A percentile compares a stretch with the other conserved stretches of the same genome.
These are phyloP conservation scores for Umimayanthus chanpuru DNA, from an alignment of 92 coral and sea anemone genomes.

Conservation along the genomic window DNA sequence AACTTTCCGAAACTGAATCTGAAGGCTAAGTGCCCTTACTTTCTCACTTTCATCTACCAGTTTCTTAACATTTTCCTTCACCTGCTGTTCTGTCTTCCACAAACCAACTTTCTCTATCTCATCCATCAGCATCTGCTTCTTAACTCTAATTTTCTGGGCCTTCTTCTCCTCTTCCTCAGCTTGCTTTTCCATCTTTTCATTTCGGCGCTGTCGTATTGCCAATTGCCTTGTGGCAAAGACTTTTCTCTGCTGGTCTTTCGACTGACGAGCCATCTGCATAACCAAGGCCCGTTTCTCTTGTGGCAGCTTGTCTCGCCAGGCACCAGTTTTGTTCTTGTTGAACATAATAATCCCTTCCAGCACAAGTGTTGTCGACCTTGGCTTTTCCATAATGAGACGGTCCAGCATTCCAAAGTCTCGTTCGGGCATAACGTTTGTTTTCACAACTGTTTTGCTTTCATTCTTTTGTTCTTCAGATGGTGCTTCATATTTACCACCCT, in stretches of 20 bases:
- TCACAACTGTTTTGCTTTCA: slow-evolving; percentile 7
- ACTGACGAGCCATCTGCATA: slow-evolving; percentile 18
- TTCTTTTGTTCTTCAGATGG: neutral
- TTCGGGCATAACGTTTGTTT: slow-evolving; percentile 39
- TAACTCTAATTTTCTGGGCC: slow-evolving; percentile 34
- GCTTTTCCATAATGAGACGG: slow-evolving; percentile 34
- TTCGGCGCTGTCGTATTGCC: neutral
- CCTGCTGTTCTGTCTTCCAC: slow-evolving; percentile 43
- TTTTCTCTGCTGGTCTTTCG: slow-evolving; percentile 23
- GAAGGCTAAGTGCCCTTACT: slow-evolving; percentile 26
- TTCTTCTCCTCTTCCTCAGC: slow-evolving; percentile 41
- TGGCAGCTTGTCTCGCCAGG: slow-evolving; percentile 43
- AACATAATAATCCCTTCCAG: slow-evolving; percentile 40
- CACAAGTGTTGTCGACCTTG: slow-evolving; percentile 32
- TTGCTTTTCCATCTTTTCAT: slow-evolving; percentile 12
- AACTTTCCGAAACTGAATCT: slow-evolving; percentile 25
- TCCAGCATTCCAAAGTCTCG: slow-evolving; percentile 44
- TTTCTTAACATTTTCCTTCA: neutral
- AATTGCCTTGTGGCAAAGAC: slow-evolving; percentile 8
- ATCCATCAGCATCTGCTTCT: slow-evolving; percentile 42
- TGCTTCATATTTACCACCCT: slow-evolving; percentile 28
- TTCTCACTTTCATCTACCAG: neutral
- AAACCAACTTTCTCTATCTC: slow-evolving; percentile 41
- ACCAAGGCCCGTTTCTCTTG: neutral
- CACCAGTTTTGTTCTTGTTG: slow-evolving; percentile 26